Evolutionary conservation across 2,113 vertebrate species (phyloP), one percentile per base, ranked within the genome.

Genomic region (Silurus asotus): DNA sequence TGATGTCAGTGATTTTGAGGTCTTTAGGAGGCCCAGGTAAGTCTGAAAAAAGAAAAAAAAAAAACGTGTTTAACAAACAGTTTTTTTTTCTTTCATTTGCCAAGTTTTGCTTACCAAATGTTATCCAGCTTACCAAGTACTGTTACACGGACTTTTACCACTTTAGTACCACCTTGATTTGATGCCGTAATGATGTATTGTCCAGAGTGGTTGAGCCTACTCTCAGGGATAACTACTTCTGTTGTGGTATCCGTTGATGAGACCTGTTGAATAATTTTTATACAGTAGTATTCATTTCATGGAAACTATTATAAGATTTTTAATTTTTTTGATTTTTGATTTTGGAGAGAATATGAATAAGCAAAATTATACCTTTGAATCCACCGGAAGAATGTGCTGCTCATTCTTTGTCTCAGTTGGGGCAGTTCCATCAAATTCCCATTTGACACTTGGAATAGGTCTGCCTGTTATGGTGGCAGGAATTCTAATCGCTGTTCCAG

Each of bases 381-480:
- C 97, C 78, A 96, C 87, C 6, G 98, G 98, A 90, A 99, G 90
- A n/a, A 91, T 97, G 90, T 99, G 97, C 53, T 96, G 91, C 58
- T 96, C 96, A 59, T 99, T 96, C 96, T 99, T 99, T 90, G 95
- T 92, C 86, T 96, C 91, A 1, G 96, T 96, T 92, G 95, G 96
- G 5, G 98, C 97, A 25, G 96, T 94, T 90, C 98, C 98, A 45
- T 99, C 97, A 83, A 96, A 99, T 69, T 96, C 97, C 98, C 98
- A 99, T 89, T 95, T 96, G 85, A 96, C 95, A 91, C 96, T 97
- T 81, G 98, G 98, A 88, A 95, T 81, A 14, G 98, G 98, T 56
- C 96, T 95, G 49, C 98, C 98, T 0, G 94, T 95, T 90, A 99
- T 93, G 77, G 95, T 87, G 87, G 94, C 97, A 10, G 96, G 95